These are phyloP conservation scores for Hyles lineata DNA, from an alignment of 2,888 invertebrate species.

Conservation along the genomic window DNA sequence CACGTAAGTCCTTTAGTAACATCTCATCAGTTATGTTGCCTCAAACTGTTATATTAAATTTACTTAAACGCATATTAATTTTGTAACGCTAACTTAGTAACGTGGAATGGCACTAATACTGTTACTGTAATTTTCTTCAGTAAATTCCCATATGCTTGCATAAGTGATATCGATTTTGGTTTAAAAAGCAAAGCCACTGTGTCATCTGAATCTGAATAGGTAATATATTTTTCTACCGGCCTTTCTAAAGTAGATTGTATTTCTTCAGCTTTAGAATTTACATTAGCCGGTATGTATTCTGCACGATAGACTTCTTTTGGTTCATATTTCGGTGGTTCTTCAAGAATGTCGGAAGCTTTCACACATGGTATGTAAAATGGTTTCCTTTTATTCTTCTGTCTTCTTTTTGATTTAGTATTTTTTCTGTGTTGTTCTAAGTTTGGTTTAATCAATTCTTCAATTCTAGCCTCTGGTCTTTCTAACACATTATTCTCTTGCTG, in stretches of 20 bases:
- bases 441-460: too few species aligned
- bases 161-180: slow-evolving; percentile 56
- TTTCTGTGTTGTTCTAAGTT: neutral
- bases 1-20: too few species aligned
- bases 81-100: slow-evolving; percentile 48
- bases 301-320: slow-evolving; percentile 40
- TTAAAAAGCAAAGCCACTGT: slow-evolving; percentile 55
- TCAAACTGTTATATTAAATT: too few species aligned
- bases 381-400: slow-evolving; percentile 33
- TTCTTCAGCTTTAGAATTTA: slow-evolving; percentile 38
- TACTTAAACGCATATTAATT: too few species aligned
- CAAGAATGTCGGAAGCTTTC: slow-evolving; percentile 55
- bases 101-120: slow-evolving; percentile 59
- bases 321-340: slow-evolving; percentile 43
- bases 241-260: slow-evolving; percentile 43
- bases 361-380: slow-evolving; percentile 58
- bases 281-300: slow-evolving; percentile 32
- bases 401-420: neutral
- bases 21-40: too few species aligned
- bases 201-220: slow-evolving; percentile 47
- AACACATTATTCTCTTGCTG: slow-evolving; percentile 1
- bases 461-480: slow-evolving; percentile 34
- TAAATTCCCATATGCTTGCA: slow-evolving; percentile 57
- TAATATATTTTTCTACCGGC: slow-evolving; percentile 42
- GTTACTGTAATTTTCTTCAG: slow-evolving; percentile 59